These are phyloP conservation scores for Drosophila subpulchrella DNA, from an alignment of 1,140 invertebrate species.

Conservation along the genomic window DNA sequence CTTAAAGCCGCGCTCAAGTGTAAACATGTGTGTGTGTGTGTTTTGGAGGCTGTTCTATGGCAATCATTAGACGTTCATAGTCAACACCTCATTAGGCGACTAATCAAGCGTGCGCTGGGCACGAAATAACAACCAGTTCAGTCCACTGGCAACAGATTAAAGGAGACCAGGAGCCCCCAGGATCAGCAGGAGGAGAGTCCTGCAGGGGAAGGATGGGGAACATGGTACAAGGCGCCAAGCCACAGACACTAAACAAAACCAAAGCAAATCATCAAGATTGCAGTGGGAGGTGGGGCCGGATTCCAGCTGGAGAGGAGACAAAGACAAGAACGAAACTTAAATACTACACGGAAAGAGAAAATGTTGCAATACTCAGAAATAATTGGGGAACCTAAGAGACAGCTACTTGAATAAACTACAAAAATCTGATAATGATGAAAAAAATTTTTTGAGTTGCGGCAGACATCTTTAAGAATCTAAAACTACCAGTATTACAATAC, in stretches of 20 bases:
- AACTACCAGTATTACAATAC: too few relatives aligned
- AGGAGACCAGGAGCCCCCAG: slow-evolving; percentile 11
- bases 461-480: too few relatives aligned
- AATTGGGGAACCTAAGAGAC: too few relatives aligned
- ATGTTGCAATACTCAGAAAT: not conserved
- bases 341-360: slow-evolving; percentile 1
- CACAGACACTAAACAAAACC: slow-evolving; percentile 43
- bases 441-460: too few relatives aligned
- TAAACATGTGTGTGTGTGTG: slow-evolving; percentile 12
- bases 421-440: too few relatives aligned
- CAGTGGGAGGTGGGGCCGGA: slow-evolving; percentile 1
- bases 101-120: slow-evolving; percentile 77
- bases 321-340: slow-evolving; percentile 6
- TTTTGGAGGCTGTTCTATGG: slow-evolving; percentile 17
- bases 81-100: slow-evolving; percentile 84
- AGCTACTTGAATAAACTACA: too few relatives aligned
- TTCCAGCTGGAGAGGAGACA: slow-evolving; percentile 22
- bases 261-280: slow-evolving; percentile 65
- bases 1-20: slow-evolving; percentile 47
- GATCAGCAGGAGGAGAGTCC: not conserved
- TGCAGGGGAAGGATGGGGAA: not conserved
- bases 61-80: slow-evolving; percentile 76
- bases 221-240: slow-evolving; percentile 32
- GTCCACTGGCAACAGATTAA: slow-evolving; percentile 55
- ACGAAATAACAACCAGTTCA: slow-evolving; percentile 76